Evolutionary conservation across 2,888 invertebrate species (phyloP).

Genomic region (Sycophila texana): DNA sequence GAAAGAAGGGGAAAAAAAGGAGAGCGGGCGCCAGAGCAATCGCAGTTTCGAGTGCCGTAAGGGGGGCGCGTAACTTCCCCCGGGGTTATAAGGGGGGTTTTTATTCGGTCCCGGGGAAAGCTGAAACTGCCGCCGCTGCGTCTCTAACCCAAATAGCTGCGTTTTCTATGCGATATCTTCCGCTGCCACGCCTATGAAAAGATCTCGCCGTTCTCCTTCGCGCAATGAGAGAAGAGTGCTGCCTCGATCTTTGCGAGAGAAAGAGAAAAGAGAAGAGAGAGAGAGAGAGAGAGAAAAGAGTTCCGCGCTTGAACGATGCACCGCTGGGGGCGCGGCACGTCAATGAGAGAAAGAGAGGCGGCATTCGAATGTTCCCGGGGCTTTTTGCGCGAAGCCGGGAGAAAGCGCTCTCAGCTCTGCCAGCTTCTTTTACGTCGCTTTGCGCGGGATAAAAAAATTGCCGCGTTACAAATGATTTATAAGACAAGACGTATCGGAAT

Average conservation of each 20-base stretch:
- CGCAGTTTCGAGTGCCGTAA: slow-evolving; percentile 20
- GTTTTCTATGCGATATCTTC: slow-evolving; percentile 30
- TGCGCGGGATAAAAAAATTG: not conserved
- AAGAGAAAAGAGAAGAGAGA: not conserved
- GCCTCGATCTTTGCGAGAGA: not conserved
- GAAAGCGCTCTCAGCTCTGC: not conserved
- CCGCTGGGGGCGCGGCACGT: not conserved
- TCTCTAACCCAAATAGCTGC: slow-evolving; percentile 27
- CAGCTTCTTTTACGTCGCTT: not conserved
- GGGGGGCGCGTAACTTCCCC: slow-evolving; percentile 7
- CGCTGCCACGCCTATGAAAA: slow-evolving; percentile 14
- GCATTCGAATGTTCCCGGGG: not conserved
- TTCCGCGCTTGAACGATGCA: not conserved
- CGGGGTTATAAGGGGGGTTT: slow-evolving; percentile 3
- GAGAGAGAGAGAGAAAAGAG: not conserved
- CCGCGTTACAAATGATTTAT: slow-evolving; percentile 1
- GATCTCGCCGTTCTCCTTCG: not conserved
- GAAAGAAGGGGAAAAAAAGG: not conserved
- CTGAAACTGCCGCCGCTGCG: slow-evolving; percentile 5
- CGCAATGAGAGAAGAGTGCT: not conserved
- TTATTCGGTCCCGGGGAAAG: not conserved
- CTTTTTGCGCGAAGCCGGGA: not conserved
- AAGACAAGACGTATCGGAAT: not conserved
- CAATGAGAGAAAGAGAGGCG: slow-evolving; percentile 12
- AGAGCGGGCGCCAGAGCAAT: not conserved